Percentiles rank a stretch among this genome's conserved stretches.
Conservation (phyloP, 2,888 invertebrate species). For the Lamproptera curius region DNA sequence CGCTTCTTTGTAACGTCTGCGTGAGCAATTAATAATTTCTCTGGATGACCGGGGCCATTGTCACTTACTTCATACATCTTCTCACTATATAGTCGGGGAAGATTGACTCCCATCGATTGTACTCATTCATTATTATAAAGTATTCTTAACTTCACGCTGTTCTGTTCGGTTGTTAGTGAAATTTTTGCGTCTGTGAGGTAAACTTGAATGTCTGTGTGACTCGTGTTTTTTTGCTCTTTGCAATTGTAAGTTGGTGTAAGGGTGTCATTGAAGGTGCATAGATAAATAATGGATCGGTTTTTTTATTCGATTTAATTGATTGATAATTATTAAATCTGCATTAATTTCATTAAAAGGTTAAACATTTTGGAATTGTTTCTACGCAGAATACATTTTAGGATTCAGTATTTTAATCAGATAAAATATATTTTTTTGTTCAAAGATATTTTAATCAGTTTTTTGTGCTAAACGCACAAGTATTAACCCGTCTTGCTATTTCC, state of each 20-base stretch:
- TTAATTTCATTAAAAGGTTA: not conserved
- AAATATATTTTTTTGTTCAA: too few relatives aligned
- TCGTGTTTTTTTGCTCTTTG: slow-evolving; percentile 16
- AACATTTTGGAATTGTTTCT: not conserved
- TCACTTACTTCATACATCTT: slow-evolving; percentile 50
- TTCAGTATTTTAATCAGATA: slow-evolving; percentile 28
- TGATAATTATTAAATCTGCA: not conserved
- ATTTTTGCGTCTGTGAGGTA: slow-evolving; percentile 14
- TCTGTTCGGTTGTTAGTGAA: slow-evolving; percentile 18
- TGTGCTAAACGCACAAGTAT: slow-evolving; percentile 40
- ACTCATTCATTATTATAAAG: slow-evolving; percentile 68
- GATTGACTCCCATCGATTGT: slow-evolving; percentile 74
- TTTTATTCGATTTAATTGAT: not conserved
- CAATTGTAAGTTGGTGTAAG: not conserved
- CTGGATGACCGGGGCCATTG: slow-evolving; percentile 74
- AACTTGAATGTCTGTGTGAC: slow-evolving; percentile 2
- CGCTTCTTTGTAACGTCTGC: slow-evolving; percentile 71
- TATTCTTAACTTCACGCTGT: slow-evolving; percentile 54
- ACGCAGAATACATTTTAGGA: slow-evolving; percentile 5
- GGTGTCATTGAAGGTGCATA: not conserved
- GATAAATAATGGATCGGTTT: not conserved
- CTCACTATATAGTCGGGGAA: slow-evolving; percentile 59
- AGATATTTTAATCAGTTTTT: slow-evolving; percentile 27
- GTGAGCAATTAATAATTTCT: slow-evolving; percentile 75
- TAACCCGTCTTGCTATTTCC: slow-evolving; percentile 60